These are phyloP conservation scores for Acanthurus lineatus DNA, from an alignment of 2,797 vertebrate species.

Conservation along the genomic window DNA sequence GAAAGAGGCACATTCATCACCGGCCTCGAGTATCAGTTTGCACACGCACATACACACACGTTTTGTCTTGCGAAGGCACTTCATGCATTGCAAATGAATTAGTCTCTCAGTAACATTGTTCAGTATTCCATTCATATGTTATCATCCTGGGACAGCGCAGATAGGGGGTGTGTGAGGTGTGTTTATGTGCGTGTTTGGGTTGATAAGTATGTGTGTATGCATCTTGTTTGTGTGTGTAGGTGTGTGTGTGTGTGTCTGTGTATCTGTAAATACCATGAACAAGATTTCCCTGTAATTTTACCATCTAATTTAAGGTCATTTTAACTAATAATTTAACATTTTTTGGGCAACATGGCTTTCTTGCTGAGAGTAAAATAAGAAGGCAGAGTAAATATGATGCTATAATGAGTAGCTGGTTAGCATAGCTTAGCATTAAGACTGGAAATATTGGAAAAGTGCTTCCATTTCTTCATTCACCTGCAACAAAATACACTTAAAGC, in stretches of 20 bases:
- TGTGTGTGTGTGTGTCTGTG: neutral
- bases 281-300: neutral
- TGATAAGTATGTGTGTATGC: constrained; percentile 10
- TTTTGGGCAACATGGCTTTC: neutral
- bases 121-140: constrained; percentile 73
- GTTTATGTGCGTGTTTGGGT: constrained; percentile 13
- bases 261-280: constrained; percentile 15
- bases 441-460: neutral
- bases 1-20: constrained; percentile 82
- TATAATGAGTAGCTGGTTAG: neutral
- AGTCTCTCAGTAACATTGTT: constrained; percentile 64
- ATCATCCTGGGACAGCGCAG: constrained; percentile 64
- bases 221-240: neutral
- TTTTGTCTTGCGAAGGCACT: constrained; percentile 30
- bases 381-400: neutral
- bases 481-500: neutral
- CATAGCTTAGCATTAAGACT: neutral
- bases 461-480: neutral
- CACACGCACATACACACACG: constrained; percentile 17
- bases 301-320: neutral
- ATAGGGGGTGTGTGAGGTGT: constrained; percentile 25
- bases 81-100: constrained; percentile 76
- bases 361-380: neutral
- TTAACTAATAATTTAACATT: neutral
- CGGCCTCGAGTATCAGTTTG: constrained; percentile 65